Evolutionary conservation across 2,113 vertebrate genomes (phyloP).

Genomic region (Chaenocephalus aceratus): DNA sequence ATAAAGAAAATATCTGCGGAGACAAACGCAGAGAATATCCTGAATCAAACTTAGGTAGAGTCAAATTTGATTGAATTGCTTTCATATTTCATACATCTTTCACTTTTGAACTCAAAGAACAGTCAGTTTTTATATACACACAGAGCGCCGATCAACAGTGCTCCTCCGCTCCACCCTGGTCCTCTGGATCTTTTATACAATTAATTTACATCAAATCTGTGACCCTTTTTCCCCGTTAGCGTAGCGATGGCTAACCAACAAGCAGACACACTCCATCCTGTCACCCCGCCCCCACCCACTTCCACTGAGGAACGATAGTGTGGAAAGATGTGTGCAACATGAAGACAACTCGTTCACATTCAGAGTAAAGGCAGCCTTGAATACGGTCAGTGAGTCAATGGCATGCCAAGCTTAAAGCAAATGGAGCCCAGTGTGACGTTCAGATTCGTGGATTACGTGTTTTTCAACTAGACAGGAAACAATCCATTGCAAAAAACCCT

Average conservation of each 20-base stretch:
- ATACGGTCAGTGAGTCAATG: constrained; percentile 93
- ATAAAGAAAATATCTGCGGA: constrained; percentile 98
- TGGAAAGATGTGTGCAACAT: constrained; percentile 94
- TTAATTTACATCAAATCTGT: constrained; percentile 86
- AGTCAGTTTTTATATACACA: constrained; percentile 90
- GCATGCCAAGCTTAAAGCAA: constrained; percentile 98
- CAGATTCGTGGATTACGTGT: constrained; percentile 90
- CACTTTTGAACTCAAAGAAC: constrained; percentile 85
- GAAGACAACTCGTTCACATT: constrained; percentile 99
- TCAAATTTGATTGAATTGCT: constrained; percentile 92
- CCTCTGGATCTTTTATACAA: constrained; percentile 84
- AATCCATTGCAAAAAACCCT: constrained; percentile 91
- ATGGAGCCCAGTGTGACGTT: constrained; percentile 88
- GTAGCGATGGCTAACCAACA: constrained; percentile 52
- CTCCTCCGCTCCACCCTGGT: constrained; percentile 78
- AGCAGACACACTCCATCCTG: constrained; percentile 45
- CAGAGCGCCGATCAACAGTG: constrained; percentile 97
- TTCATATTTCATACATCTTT: constrained; percentile 94
- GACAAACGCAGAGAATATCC: constrained; percentile 97
- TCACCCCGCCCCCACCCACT: not conserved
- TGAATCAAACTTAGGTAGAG: constrained; percentile 90
- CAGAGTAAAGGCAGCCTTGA: constrained; percentile 96
- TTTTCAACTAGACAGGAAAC: constrained; percentile 86
- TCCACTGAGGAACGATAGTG: constrained; percentile 69
- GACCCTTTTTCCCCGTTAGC: constrained; percentile 63